Conservation (phyloP, 2,113 vertebrate species). For the Ellobius talpinus region DNA sequence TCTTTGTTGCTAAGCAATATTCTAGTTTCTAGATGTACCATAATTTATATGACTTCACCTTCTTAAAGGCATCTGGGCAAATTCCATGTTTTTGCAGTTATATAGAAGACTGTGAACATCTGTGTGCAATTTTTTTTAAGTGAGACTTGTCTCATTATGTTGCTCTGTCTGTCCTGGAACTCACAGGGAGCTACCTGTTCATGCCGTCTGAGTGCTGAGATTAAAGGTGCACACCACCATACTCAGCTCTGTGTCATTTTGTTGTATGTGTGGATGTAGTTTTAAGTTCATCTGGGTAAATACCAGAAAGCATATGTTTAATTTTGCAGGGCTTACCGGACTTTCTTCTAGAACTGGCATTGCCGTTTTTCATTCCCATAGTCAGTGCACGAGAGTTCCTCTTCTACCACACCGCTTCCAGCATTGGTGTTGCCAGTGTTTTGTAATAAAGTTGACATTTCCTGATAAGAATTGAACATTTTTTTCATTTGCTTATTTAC, state of each 20-base stretch:
- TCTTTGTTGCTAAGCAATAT: not conserved
- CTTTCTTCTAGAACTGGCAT: not conserved
- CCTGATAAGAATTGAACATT: not conserved
- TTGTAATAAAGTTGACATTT: not conserved
- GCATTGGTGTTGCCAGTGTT: not conserved
- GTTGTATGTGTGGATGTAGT: not conserved
- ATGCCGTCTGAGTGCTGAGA: not conserved
- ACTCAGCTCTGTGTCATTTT: not conserved
- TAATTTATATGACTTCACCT: not conserved
- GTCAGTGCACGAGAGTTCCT: not conserved
- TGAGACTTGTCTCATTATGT: not conserved
- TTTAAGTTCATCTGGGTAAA: not conserved
- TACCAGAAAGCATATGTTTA: not conserved
- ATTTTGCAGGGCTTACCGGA: not conserved
- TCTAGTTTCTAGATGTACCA: not conserved
- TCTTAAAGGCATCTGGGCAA: not conserved
- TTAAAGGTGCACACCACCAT: not conserved
- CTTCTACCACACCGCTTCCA: not conserved
- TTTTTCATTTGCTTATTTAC: not conserved
- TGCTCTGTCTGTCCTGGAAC: not conserved
- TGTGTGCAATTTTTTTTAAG: not conserved
- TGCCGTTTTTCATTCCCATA: not conserved
- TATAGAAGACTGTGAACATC: not conserved
- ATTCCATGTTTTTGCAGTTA: not conserved
- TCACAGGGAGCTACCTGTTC: not conserved